These are phyloP conservation scores for Drosophila algonquin DNA, from an alignment of 2,888 invertebrate genomes.

Conservation along the genomic window DNA sequence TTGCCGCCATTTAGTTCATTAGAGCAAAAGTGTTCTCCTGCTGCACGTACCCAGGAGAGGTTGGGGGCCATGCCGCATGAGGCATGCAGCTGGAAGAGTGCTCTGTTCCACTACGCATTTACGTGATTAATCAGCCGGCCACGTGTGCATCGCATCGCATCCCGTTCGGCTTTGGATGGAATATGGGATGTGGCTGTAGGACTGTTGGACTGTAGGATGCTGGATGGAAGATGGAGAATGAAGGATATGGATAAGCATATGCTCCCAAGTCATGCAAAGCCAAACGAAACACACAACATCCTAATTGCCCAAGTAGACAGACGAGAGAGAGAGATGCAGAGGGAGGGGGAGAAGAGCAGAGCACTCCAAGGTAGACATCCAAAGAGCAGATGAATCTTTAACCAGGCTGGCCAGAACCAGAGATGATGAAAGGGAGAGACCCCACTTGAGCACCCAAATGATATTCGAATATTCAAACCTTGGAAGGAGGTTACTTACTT, in stretches of 20 bases:
- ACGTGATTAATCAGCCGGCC: conserved; percentile 78
- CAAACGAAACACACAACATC: conserved; percentile 55
- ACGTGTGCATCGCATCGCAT: conserved; percentile 57
- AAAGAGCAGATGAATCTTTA: conserved; percentile 31
- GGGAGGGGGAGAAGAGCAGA: neutral
- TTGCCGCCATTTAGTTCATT: conserved; percentile 77
- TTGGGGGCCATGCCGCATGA: neutral
- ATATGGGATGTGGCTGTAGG: conserved; percentile 17
- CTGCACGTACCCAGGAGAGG: conserved; percentile 48
- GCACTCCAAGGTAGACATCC: conserved; percentile 31
- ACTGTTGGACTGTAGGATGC: neutral
- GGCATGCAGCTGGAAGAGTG: conserved; percentile 40
- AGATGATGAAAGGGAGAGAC: no score
- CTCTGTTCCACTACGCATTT: conserved; percentile 64
- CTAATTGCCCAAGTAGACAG: conserved; percentile 56
- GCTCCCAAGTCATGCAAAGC: conserved; percentile 73
- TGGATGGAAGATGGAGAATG: neutral
- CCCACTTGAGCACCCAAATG: no score
- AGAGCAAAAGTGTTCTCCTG: conserved; percentile 73
- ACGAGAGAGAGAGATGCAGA: neutral
- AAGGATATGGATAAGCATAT: conserved; percentile 45
- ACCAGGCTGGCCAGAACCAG: conserved; percentile 4
- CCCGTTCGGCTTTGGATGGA: conserved; percentile 26
- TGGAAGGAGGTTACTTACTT: neutral
- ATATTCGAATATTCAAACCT: neutral